phyloP scores from a whole-genome alignment of 2,113 vertebrate genomes.

The Thunnus thynnus region DNA sequence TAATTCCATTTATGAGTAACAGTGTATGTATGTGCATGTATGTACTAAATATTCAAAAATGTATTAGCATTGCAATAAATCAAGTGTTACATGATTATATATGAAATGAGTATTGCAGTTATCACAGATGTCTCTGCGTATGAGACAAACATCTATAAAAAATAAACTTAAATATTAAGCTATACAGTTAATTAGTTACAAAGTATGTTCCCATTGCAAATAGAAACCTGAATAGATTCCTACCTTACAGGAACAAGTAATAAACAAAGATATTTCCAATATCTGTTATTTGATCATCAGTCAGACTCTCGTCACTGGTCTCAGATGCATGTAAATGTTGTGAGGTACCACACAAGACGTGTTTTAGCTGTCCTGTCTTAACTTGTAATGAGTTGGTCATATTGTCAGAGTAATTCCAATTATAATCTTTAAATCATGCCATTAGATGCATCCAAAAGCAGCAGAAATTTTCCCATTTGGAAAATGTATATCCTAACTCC shows the following conservation, averaged over 20 bases:
- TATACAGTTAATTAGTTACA: constrained; percentile 69
- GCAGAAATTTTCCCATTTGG: not conserved
- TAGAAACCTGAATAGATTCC: constrained; percentile 57
- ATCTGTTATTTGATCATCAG: constrained; percentile 55
- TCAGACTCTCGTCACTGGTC: constrained; percentile 12
- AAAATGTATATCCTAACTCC: constrained; percentile 13
- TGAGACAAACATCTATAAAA: constrained; percentile 71
- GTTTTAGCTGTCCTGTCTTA: not conserved
- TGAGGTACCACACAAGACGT: constrained; percentile 52
- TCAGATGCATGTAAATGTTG: constrained; percentile 14
- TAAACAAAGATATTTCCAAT: constrained; percentile 27
- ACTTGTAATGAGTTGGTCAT: not conserved
- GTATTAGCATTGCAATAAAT: constrained; percentile 41
- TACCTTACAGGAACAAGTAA: constrained; percentile 33
- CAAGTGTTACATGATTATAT: constrained; percentile 40
- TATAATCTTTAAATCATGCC: not conserved
- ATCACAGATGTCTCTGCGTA: constrained; percentile 64
- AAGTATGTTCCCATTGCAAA: constrained; percentile 64
- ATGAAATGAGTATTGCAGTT: constrained; percentile 50
- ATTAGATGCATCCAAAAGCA: not conserved
- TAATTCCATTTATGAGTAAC: constrained; percentile 31
- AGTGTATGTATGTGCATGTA: not conserved
- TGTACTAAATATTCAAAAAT: constrained; percentile 42
- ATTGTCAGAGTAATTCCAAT: constrained; percentile 15
- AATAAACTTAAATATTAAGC: constrained; percentile 83